These are phyloP conservation scores for Hirtodrosophila duncani DNA, from an alignment of 2,888 invertebrate genomes.

Conservation along the genomic window DNA sequence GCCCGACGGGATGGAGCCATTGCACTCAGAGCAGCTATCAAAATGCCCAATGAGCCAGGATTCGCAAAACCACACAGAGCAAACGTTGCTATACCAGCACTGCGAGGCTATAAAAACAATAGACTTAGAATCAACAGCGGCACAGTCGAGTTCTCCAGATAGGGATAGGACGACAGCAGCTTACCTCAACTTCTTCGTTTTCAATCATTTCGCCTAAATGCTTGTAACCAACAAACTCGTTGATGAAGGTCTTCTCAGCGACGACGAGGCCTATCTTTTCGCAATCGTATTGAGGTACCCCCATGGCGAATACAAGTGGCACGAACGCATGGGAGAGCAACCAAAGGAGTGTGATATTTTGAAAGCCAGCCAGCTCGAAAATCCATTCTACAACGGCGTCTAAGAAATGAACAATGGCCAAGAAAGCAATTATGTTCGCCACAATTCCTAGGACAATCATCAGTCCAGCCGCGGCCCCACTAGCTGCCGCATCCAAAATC, in stretches of 20 bases:
- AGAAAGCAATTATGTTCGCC: slow-evolving; percentile 76
- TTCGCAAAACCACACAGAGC: slow-evolving; percentile 94
- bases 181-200: slow-evolving; percentile 17
- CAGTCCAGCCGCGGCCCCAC: slow-evolving; percentile 89
- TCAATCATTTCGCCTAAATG: slow-evolving; percentile 82
- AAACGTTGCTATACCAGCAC: slow-evolving; percentile 90
- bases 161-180: neutral
- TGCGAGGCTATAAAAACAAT: slow-evolving; percentile 80
- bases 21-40: slow-evolving; percentile 86
- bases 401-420: slow-evolving; percentile 36
- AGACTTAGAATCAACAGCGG: neutral
- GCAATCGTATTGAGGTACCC: slow-evolving; percentile 80
- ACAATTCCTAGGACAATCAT: slow-evolving; percentile 89
- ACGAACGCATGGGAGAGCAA: slow-evolving; percentile 16
- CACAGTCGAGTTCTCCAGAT: no score
- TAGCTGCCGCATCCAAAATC: slow-evolving; percentile 91
- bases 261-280: slow-evolving; percentile 87
- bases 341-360: slow-evolving; percentile 20
- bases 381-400: slow-evolving; percentile 33
- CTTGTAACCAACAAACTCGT: slow-evolving; percentile 93
- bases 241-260: slow-evolving; percentile 92
- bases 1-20: slow-evolving; percentile 81
- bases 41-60: slow-evolving; percentile 89
- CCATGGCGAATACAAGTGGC: slow-evolving; percentile 39
- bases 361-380: slow-evolving; percentile 27